Evolutionary conservation across 2,797 vertebrate genomes (phyloP), one percentile per base, ranked within the genome.

Genomic region (Tiaroga cobitis): DNA sequence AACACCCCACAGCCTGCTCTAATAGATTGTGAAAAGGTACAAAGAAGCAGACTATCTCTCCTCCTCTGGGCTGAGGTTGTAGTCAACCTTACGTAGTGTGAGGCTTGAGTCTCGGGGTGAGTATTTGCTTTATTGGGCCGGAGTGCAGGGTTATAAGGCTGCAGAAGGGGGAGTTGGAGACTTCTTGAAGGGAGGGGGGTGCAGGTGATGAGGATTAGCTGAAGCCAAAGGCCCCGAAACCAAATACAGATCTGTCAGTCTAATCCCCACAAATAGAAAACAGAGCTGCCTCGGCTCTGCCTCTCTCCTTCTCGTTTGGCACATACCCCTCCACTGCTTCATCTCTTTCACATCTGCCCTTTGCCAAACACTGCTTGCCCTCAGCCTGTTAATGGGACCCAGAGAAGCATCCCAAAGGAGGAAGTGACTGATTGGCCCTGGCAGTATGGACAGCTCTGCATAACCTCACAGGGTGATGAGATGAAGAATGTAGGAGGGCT

Each of bases 231-330:
- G 94, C 94, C 95, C 82, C 91, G 94, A 95, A 95, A 95, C 94
- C 94, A 95, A 95, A 95, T 94, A 95, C 95, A 95, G 94, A 95
- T 95, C 95, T 95, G 94, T 95, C 95, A 95, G 93, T 93, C 92
- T 95, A 96, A 95, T 95, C 95, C 94, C 92, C 92, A 94, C 94
- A 95, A 95, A 96, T 94, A 95, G 93, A 95, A 96, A 95, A 95
- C 95, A 95, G 95, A 94, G 92, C 92, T 91, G 90, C 92, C 91
- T 92, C 18, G 26, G 63, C 78, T 82, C 83, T 81, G 72, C 78
- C 82, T 81, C 67, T 67, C 89, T 61, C 81, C 81, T 87, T 88
- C 89, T 92, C 85, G 90, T 94, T 94, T 94, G 93, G 91, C 93
- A 73, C 78, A 74, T 37, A 81, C 78, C 95, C 93, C 94, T 92